These are phyloP conservation scores for Pristionchus arcanus DNA, from an alignment of 2,888 invertebrate genomes.

Conservation along the genomic window DNA sequence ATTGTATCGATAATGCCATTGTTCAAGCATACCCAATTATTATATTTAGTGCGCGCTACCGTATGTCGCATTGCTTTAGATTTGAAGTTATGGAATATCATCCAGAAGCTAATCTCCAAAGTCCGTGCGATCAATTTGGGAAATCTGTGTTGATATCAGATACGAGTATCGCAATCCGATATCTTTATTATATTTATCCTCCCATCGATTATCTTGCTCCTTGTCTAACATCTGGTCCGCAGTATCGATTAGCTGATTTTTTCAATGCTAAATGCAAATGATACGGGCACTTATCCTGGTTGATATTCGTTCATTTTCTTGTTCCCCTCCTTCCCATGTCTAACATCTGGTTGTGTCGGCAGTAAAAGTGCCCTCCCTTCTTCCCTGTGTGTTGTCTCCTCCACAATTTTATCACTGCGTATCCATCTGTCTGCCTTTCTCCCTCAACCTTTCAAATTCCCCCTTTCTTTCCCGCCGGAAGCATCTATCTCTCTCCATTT, in stretches of 20 bases:
- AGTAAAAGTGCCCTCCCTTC: background rate
- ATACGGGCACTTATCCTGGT: background rate
- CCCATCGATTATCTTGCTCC: too few relatives aligned
- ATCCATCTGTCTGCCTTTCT: conserved; percentile 15
- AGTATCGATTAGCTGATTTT: too few relatives aligned
- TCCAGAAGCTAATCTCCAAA: too few relatives aligned
- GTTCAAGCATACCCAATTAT: background rate
- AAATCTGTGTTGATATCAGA: too few relatives aligned
- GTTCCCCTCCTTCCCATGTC: background rate
- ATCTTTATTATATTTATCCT: too few relatives aligned
- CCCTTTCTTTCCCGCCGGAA: background rate
- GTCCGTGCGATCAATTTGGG: too few relatives aligned
- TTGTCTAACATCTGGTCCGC: too few relatives aligned
- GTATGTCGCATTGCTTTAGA: too few relatives aligned
- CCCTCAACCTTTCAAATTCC: conserved; percentile 2
- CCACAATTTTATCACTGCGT: conserved; percentile 23
- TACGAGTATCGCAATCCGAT: too few relatives aligned
- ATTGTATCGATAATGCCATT: background rate
- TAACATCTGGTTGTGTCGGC: background rate
- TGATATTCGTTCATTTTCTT: background rate
- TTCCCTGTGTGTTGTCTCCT: background rate
- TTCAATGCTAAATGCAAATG: background rate
- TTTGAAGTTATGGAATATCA: too few relatives aligned
- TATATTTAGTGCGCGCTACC: background rate
- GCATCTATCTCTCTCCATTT: background rate